These are phyloP conservation scores for Scaptomyza caliginosa DNA, from an alignment of 2,888 invertebrate genomes.

Conservation along the genomic window DNA sequence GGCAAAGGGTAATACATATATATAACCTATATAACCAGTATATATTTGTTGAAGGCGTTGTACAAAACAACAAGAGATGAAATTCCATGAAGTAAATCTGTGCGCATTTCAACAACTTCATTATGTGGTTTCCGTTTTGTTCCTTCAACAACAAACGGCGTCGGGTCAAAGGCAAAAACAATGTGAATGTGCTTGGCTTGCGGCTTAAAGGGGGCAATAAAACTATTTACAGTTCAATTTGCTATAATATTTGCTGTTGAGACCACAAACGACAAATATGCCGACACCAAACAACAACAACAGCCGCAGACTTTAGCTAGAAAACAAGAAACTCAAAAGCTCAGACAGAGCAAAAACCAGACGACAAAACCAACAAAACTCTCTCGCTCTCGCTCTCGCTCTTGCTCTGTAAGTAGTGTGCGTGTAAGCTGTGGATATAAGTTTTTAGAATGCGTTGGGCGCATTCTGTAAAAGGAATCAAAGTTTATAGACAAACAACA, in stretches of 20 bases:
- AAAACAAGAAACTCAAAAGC: constrained; percentile 5
- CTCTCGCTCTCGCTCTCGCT: not conserved
- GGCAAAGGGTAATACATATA: no score
- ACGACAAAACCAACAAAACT: constrained; percentile 1
- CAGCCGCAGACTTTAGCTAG: constrained; percentile 38
- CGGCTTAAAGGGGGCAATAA: constrained; percentile 67
- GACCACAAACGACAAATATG: constrained; percentile 76
- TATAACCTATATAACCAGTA: no score
- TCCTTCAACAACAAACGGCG: constrained; percentile 21
- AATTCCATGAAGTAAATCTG: constrained; percentile 67
- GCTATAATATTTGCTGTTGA: constrained; percentile 75
- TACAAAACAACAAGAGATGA: not conserved
- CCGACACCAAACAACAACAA: constrained; percentile 41
- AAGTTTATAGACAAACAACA: constrained; percentile 66
- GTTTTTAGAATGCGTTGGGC: constrained; percentile 56
- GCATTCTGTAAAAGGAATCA: constrained; percentile 65
- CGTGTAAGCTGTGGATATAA: constrained; percentile 49
- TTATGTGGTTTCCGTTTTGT: constrained; percentile 49
- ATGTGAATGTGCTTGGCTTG: constrained; percentile 40
- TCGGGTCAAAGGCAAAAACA: constrained; percentile 47
- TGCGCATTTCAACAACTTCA: constrained; percentile 69
- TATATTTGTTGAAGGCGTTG: not conserved
- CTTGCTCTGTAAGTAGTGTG: not conserved
- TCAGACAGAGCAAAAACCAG: constrained; percentile 5
- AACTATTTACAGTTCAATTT: constrained; percentile 80